Evolutionary conservation across 2,797 vertebrate genomes (phyloP).

Genomic region (Macropodus opercularis): DNA sequence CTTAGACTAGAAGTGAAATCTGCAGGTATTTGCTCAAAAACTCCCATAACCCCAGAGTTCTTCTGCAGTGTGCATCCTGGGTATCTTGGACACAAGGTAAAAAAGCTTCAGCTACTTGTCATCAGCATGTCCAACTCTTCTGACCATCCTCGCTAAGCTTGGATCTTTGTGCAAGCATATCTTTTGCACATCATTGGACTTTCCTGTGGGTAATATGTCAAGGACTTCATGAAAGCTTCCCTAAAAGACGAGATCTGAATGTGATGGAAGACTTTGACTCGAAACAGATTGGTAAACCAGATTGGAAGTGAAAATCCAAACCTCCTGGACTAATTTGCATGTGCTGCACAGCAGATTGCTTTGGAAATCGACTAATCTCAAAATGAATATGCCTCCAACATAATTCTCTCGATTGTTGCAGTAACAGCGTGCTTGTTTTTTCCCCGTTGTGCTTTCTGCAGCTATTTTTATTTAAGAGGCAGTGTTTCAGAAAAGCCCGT

Average conservation of each 20-base stretch:
- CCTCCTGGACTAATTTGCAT: constrained; percentile 67
- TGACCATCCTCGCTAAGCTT: constrained; percentile 39
- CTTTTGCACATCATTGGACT: constrained; percentile 54
- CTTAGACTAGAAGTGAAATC: not conserved
- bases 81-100: constrained; percentile 1
- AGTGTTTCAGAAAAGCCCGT: constrained; percentile 42
- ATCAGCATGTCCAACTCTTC: constrained; percentile 34
- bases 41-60: constrained; percentile 3
- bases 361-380: constrained; percentile 64
- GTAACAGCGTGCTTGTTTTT: constrained; percentile 27
- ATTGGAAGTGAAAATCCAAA: constrained; percentile 66
- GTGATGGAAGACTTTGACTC: constrained; percentile 46
- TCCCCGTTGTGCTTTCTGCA: constrained; percentile 27
- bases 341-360: constrained; percentile 58
- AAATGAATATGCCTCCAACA: constrained; percentile 58
- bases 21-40: constrained; percentile 1
- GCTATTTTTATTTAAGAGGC: constrained; percentile 50
- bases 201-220: constrained; percentile 58
- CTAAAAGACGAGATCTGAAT: constrained; percentile 53
- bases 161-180: constrained; percentile 52
- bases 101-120: constrained; percentile 15
- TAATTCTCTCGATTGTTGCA: constrained; percentile 59
- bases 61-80: constrained; percentile 8
- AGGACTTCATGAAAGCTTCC: constrained; percentile 54
- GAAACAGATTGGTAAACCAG: constrained; percentile 67